Conservation (phyloP, 2,888 invertebrate species). For the Podabrus alpinus region DNA sequence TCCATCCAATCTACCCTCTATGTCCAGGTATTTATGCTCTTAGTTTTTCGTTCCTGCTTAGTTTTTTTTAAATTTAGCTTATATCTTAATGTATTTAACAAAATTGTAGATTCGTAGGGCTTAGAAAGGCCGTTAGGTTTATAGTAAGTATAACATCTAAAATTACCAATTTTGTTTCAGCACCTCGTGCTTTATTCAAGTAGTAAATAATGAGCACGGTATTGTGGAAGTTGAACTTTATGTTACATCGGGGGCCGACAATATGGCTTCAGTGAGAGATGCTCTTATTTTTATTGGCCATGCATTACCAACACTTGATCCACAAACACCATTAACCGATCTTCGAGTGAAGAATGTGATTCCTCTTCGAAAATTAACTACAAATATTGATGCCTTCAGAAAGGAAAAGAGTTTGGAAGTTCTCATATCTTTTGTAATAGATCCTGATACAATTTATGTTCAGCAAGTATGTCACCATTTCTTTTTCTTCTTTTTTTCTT, state of each 20-base stretch:
- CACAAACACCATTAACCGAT: not conserved
- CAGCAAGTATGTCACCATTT: slow-evolving; percentile 57
- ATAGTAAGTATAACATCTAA: too few relatives aligned
- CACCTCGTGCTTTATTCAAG: not conserved
- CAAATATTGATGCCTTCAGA: slow-evolving; percentile 44
- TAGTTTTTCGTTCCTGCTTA: not conserved
- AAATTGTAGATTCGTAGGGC: not conserved
- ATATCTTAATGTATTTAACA: too few relatives aligned
- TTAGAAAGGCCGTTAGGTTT: too few relatives aligned
- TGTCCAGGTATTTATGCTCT: not conserved
- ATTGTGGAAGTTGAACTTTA: slow-evolving; percentile 55
- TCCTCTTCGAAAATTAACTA: slow-evolving; percentile 32
- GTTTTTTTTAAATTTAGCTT: not conserved
- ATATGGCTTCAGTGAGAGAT: slow-evolving; percentile 53
- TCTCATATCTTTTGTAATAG: slow-evolving; percentile 62
- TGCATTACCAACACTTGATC: slow-evolving; percentile 21
- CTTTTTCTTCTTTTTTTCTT: too few relatives aligned
- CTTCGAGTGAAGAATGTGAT: slow-evolving; percentile 6
- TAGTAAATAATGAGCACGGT: slow-evolving; percentile 29
- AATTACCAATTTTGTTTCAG: not conserved
- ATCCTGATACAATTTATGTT: slow-evolving; percentile 70
- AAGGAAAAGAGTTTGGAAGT: slow-evolving; percentile 57
- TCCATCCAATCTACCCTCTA: not conserved
- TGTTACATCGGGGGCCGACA: slow-evolving; percentile 39
- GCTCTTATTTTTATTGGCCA: slow-evolving; percentile 36